Conservation (phyloP, 2,797 vertebrate species). For the Acanthopagrus latus region DNA sequence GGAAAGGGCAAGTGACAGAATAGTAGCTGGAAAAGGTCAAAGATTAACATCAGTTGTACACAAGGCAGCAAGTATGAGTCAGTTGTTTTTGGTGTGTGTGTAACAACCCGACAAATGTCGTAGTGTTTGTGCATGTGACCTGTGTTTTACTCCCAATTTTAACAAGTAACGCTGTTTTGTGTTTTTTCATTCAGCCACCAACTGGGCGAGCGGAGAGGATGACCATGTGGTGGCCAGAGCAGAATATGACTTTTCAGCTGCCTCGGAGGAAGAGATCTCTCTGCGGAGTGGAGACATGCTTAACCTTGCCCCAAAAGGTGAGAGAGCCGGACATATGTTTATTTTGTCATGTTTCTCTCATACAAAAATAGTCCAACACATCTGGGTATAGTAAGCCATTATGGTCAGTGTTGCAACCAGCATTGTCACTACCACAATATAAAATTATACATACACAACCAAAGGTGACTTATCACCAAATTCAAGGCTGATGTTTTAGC, state of each 20-base stretch:
- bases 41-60: not conserved
- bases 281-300: constrained; percentile 93
- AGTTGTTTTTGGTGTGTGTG: not conserved
- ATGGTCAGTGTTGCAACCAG: not conserved
- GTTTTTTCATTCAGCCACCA: constrained; percentile 73
- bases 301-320: constrained; percentile 97
- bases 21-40: not conserved
- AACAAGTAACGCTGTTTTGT: not conserved
- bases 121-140: not conserved
- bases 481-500: too few relatives aligned
- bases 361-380: not conserved
- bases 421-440: not conserved
- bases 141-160: not conserved
- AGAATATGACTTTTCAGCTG: constrained; percentile 93
- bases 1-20: not conserved
- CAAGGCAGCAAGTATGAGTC: not conserved
- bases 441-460: not conserved
- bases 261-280: constrained; percentile 96
- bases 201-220: constrained; percentile 95
- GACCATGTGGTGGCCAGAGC: constrained; percentile 97
- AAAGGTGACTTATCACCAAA: not conserved
- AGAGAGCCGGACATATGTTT: not conserved
- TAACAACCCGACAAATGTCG: not conserved
- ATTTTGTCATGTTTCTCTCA: accelerated
- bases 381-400: not conserved